These are phyloP conservation scores for Leuctra nigra DNA, from an alignment of 2,888 invertebrate species.

Conservation along the genomic window DNA sequence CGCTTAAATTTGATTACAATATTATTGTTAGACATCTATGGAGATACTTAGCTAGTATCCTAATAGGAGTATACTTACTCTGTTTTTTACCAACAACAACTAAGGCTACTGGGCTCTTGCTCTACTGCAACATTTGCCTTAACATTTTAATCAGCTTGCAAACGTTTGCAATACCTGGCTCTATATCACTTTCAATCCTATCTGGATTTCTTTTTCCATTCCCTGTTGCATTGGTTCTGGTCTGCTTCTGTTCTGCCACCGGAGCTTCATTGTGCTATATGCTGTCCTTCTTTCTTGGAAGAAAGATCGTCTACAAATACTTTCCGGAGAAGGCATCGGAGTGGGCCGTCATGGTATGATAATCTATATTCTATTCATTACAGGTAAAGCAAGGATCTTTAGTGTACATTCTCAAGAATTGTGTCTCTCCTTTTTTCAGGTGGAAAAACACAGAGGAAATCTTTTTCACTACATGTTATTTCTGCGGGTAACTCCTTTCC, in stretches of 20 bases:
- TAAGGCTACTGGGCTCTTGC: background rate
- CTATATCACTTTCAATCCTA: conserved; percentile 92
- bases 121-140: conserved; percentile 35
- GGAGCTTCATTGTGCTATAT: conserved; percentile 95
- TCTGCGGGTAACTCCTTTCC: conserved; percentile 90
- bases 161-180: conserved; percentile 99
- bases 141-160: conserved; percentile 64
- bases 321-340: conserved; percentile 80
- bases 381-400: background rate
- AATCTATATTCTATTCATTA: background rate
- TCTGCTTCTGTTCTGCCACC: conserved; percentile 89
- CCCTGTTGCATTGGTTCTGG: conserved; percentile 76
- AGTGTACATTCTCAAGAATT: no score
- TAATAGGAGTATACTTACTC: background rate
- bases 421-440: conserved; percentile 39
- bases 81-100: background rate
- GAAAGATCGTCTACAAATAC: conserved; percentile 75
- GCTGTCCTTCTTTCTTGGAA: conserved; percentile 83
- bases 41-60: background rate
- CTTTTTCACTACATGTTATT: conserved; percentile 95
- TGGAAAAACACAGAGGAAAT: conserved; percentile 74
- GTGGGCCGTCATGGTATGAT: conserved; percentile 74
- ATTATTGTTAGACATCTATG: no score
- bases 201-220: conserved; percentile 97
- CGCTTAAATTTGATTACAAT: no score